Evolutionary conservation across 2,888 invertebrate genomes (phyloP), one percentile per base, ranked within the genome.

Genomic region (Stictocephala bisonia): DNA sequence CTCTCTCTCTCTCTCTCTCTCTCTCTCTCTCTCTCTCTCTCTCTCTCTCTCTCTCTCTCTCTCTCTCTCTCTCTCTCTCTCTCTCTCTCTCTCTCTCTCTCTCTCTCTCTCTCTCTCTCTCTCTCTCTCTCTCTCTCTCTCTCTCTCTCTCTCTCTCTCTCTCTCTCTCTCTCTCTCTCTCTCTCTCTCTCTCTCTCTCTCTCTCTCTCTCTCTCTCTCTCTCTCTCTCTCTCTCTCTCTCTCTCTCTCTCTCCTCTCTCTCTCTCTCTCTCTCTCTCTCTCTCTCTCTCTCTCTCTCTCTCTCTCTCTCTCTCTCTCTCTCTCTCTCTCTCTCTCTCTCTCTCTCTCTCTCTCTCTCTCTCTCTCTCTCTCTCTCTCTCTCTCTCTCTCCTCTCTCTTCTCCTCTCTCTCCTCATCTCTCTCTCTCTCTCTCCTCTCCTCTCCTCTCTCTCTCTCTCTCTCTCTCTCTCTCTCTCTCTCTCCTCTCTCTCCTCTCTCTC

Each of bases 261-360:
- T 50, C 68, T 51, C 2, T 53, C 7, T 68, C 0, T 66, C 24
- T 67, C 22, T 72, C 9, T 66, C 27, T 72, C 9, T 73, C 60
- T 18, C 58, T 15, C 64, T 60, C 48, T 48, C 60, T 50, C 18
- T 48, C 35, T 44, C 31, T n/a, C n/a, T 48, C 35, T 74, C 56
- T 70, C 69, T 50, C 60, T 74, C 56, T 70, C 15, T 44, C 73
- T 68, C 48, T 73, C 73, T 69, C 60, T 58, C 48, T 58, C 26
- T 60, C 60, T 69, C 35, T 70, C 60, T 48, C 60, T 48, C 51
- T 40, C 15, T 64, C 74, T 64, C 29, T 71, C 51, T 64, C 44
- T 50, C 66, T 72, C 71, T 29, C 53, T 74, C 24, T 50, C 64
- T 31, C 31, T 15, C 27, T 9, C 2, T 24, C 50, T 13, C 35